Percentiles rank a stretch among this genome's conserved stretches.
These are phyloP conservation scores for Lasioglossum marginatum DNA, from an alignment of 2,888 invertebrate genomes.

Conservation along the genomic window DNA sequence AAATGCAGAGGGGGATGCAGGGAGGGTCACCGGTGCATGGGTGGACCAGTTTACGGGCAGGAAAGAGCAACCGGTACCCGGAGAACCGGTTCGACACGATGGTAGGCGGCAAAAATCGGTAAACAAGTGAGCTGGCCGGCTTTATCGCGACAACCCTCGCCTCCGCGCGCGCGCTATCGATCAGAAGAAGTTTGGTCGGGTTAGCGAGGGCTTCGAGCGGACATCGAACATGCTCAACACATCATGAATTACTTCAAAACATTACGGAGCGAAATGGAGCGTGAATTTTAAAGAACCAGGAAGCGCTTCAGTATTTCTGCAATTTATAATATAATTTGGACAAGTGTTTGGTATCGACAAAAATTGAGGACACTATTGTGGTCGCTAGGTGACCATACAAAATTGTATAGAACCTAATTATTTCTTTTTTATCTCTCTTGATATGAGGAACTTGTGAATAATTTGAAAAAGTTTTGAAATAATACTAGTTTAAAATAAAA, in stretches of 20 bases:
- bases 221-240: not conserved
- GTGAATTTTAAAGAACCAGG: not conserved
- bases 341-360: no score
- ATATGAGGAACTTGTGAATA: not conserved
- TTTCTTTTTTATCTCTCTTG: not conserved
- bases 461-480: not conserved
- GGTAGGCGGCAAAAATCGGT: constrained; percentile 69
- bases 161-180: constrained; percentile 15
- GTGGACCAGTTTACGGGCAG: constrained; percentile 60
- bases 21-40: constrained; percentile 47
- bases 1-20: constrained; percentile 30
- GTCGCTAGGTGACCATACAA: not conserved
- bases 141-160: constrained; percentile 53
- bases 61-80: constrained; percentile 64
- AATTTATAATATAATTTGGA: no score
- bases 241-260: not conserved
- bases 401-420: not conserved
- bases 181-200: constrained; percentile 28
- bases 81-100: constrained; percentile 66
- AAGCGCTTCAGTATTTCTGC: no score
- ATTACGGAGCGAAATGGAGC: not conserved
- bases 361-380: no score
- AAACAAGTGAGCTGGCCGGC: constrained; percentile 63
- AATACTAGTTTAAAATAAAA: not conserved
- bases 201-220: not conserved